phyloP scores from a whole-genome alignment of 2,113 vertebrate genomes.

The Scomber colias region DNA sequence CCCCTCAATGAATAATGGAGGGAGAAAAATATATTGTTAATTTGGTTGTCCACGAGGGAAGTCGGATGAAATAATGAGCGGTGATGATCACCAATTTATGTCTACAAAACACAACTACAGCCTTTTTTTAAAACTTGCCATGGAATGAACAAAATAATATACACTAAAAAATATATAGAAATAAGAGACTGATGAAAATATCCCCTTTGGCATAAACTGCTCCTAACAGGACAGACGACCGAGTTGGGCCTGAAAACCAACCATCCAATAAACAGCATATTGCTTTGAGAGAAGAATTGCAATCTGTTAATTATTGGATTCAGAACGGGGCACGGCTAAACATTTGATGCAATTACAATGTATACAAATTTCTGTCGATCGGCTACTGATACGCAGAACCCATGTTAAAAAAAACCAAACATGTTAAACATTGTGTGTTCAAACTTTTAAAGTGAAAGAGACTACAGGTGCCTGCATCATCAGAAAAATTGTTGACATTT shows the following conservation, averaged over 20 bases:
- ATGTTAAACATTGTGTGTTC: slow-evolving; percentile 2
- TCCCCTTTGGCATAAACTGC: slow-evolving; percentile 78
- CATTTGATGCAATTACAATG: slow-evolving; percentile 61
- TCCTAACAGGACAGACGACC: slow-evolving; percentile 52
- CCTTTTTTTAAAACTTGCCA: background rate
- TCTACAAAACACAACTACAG: slow-evolving; percentile 55
- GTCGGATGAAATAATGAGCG: slow-evolving; percentile 37
- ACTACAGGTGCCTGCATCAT: slow-evolving; percentile 22
- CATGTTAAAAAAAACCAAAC: slow-evolving; percentile 8
- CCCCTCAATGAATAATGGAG: slow-evolving; percentile 19
- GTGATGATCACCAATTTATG: slow-evolving; percentile 41
- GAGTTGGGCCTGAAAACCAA: slow-evolving; percentile 47
- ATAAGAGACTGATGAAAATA: slow-evolving; percentile 53
- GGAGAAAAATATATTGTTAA: slow-evolving; percentile 34
- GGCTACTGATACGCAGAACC: slow-evolving; percentile 27
- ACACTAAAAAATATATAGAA: slow-evolving; percentile 40
- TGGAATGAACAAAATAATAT: slow-evolving; percentile 38
- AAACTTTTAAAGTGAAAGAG: slow-evolving; percentile 24
- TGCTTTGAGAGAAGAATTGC: slow-evolving; percentile 61
- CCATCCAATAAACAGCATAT: slow-evolving; percentile 60
- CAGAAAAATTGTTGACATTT: slow-evolving; percentile 20
- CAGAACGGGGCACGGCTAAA: slow-evolving; percentile 50
- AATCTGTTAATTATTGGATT: slow-evolving; percentile 55
- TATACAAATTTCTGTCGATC: slow-evolving; percentile 53
- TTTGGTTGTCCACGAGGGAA: slow-evolving; percentile 49